phyloP scores from a whole-genome alignment of 2,113 vertebrate genomes.

The Pterocles gutturalis region DNA sequence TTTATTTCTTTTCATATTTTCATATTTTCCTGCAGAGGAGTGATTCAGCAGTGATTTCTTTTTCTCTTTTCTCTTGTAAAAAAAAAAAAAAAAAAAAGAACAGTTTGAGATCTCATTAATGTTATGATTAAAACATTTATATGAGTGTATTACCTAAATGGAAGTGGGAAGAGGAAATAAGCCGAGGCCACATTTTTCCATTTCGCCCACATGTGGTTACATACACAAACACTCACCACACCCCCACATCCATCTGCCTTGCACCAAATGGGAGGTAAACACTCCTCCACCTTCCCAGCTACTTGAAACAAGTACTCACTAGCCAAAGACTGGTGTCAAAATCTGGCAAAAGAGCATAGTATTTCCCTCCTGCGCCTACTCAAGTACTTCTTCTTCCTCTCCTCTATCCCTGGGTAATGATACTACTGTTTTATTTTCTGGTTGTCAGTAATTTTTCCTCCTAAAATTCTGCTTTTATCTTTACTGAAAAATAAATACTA shows the following conservation, averaged over 20 bases:
- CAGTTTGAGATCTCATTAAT: not conserved
- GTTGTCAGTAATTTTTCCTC: not conserved
- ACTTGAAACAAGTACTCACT: not conserved
- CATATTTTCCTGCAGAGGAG: not conserved
- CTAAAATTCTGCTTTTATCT: not conserved
- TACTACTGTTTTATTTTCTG: not conserved
- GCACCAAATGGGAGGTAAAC: not conserved
- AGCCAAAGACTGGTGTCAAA: not conserved
- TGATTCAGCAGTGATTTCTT: not conserved
- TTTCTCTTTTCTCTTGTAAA: not conserved
- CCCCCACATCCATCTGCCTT: not conserved
- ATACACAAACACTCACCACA: not conserved
- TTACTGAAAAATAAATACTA: not conserved
- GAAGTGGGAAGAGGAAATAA: constrained; percentile 22
- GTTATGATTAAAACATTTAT: not conserved
- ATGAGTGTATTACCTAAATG: not conserved
- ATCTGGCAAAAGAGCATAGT: not conserved
- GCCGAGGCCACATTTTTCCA: constrained; percentile 20
- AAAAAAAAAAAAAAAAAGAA: not conserved
- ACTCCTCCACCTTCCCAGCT: constrained; percentile 25
- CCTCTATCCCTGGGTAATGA: not conserved
- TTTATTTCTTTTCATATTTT: not conserved
- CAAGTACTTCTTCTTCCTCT: not conserved
- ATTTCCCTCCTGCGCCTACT: not conserved
- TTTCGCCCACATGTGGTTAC: not conserved